Conservation (phyloP, 1,140 invertebrate genomes). For the Atopsyche davidsoni region DNA sequence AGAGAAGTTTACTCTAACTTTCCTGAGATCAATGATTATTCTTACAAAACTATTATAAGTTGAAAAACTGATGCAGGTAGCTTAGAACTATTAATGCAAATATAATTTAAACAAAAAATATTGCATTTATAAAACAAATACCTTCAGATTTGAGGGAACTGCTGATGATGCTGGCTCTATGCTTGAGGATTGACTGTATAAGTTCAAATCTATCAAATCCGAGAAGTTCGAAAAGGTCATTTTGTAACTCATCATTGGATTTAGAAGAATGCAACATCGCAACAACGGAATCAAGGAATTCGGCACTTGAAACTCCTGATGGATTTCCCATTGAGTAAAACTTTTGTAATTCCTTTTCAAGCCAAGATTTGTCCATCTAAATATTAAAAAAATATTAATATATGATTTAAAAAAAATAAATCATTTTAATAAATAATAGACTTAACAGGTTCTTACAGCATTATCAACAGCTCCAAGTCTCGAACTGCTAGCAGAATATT, state of each 20-base stretch:
- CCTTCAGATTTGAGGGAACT: slow-evolving; percentile 11
- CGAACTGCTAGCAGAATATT: not conserved
- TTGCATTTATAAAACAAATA: too few relatives aligned
- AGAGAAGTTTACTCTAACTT: too few relatives aligned
- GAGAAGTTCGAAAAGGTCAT: slow-evolving; percentile 81
- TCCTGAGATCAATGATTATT: too few relatives aligned
- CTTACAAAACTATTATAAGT: too few relatives aligned
- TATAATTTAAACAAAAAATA: too few relatives aligned
- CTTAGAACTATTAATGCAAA: too few relatives aligned
- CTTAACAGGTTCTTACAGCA: too few relatives aligned
- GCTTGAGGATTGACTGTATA: slow-evolving; percentile 69
- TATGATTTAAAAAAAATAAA: slow-evolving; percentile 27
- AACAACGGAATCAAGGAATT: slow-evolving; percentile 56
- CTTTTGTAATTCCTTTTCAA: slow-evolving; percentile 52
- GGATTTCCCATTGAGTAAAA: slow-evolving; percentile 42
- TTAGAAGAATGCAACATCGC: slow-evolving; percentile 56
- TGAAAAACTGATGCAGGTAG: too few relatives aligned
- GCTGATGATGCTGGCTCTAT: slow-evolving; percentile 46
- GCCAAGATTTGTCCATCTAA: slow-evolving; percentile 52
- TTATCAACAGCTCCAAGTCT: not conserved
- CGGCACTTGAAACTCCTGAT: slow-evolving; percentile 47
- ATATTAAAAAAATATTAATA: too few relatives aligned
- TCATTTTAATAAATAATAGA: too few relatives aligned
- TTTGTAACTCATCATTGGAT: slow-evolving; percentile 70
- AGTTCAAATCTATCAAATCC: slow-evolving; percentile 86